Base-by-base conservation (phyloP, 2,797 vertebrate species). In the Hypotaenidia okinawae region DNA sequence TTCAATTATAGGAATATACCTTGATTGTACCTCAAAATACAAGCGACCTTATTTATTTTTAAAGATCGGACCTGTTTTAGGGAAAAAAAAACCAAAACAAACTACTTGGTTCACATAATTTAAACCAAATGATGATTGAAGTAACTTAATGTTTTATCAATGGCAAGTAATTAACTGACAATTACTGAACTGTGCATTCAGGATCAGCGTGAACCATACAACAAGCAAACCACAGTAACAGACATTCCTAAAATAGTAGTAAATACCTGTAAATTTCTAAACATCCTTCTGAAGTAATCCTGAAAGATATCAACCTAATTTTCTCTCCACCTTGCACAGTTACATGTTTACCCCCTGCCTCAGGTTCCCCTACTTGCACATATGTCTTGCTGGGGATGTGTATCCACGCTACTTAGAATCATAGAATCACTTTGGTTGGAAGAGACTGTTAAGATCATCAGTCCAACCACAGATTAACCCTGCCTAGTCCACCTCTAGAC, bases 331-430 rank as follows among this genome's bases (percentile, higher is more conserved):
- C 11, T 30, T 43, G 22, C 8, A 25, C 6, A 51, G 4, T 23
- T 61, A 10, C 3, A 27, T 28, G 25, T 14, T 27, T 52, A 4
- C 14, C 49, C 49, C 25, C 49, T 14, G 12, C 49, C 49, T 8
- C 14, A 10, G 14, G 18, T 52, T 88, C 27, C 25, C 49, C n/a
- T 39, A 0, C 10, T 23, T 64, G 52, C 54, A 57, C 27, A 19
- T 22, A 10, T 3, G 24, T 84, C 2, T 1, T 59, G 32, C 41
- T 67, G 43, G 9, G 23, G 6, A 10, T 10, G 28, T 5, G 12
- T 16, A 10, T 68, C 62, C 0, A 1, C 30, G 41, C 27, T 73
- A 16, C 22, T 76, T 1, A 0, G 43, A 45, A 45, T 45, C 43
- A 45, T 45, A 45, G 43, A 45, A 45, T 45, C 43, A 45, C 43